Base-by-base conservation (phyloP, 1,140 invertebrate genomes). In the Bilobella aurantiaca region DNA sequence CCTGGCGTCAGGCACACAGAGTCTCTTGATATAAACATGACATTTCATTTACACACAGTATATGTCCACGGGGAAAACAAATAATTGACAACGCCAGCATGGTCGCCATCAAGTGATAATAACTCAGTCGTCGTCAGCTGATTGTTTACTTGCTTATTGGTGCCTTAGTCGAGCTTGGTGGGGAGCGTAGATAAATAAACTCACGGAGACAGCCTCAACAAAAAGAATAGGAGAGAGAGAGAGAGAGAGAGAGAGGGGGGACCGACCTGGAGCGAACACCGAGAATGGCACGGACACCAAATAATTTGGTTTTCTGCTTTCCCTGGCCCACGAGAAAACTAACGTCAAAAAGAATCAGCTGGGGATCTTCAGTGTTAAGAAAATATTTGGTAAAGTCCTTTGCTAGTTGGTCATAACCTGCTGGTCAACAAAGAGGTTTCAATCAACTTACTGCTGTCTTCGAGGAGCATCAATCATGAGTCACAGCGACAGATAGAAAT, bases 341-440 rank as follows among this genome's bases (percentile, higher is more conserved):
- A 0, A 96, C 89, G 75, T 96, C 92, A 76, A 94, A 96, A 1
- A 94, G 80, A 76, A 86, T 86, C 23, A 86, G 84, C 73, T 72
- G 68, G 1, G 68, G 68, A 18, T 73, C 71, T n/a, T 73, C 68
- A 16, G 69, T 63, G 60, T 73, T 73, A 27, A 70, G 63, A 61
- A 73, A 73, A 53, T 67, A 88, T 75, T 84, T 82, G 0, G 89
- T 90, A 75, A 96, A 96, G 78, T 96, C 92, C 78, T 92, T 93
- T 0, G 91, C 90, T 57, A 95, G 78, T 76, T 92, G 89, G 76
- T 96, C 92, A 76, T 94, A 93, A 75, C 93, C 91, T 80, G 95
- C 92, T 75, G 93, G 94, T 74, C 90, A 63, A 72, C 62, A n/a
- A 58, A 67, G 61, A 62, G 62, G 34, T 67, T 69, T 65, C 65